Base-by-base conservation (phyloP, 2,888 invertebrate species). In the Deladenus siricidicola region DNA sequence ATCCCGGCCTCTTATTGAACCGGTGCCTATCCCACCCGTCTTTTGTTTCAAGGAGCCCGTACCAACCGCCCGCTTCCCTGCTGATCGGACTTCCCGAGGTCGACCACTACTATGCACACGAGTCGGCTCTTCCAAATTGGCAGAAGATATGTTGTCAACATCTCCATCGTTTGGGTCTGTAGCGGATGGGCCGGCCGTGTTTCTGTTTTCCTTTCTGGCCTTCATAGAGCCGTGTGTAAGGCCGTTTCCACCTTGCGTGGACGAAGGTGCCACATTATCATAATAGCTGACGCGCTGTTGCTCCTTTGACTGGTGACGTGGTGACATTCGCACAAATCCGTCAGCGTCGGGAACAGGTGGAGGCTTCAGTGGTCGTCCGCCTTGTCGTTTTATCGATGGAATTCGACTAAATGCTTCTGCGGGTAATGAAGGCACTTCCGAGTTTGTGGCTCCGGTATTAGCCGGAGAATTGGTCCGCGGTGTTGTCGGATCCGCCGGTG, bases 191-290 rank as follows among this genome's bases (percentile, higher is more conserved):
- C 29, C 19, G 21, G 26, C 47, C 28, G 21, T n/a, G 39, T 30
- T 42, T 43, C 30, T 10, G 58, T 54, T 10, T 19, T 24, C 26
- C 51, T 67, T 21, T 28, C 42, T n/a, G 39, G 19, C n/a, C 19
- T 30, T n/a, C 23, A 30, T 23, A 3, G n/a, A 34, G 3, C 19
- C 23, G 28, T 21, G 2, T 30, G 19, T 14, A 8, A 10, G 48
- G 19, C 28, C 19, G 10, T 17, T 6, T 4, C 19, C 23, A 34
- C n/a, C 3, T 30, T 24, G 50, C 19, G 21, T 8, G 23, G 64
- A 60, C 28, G 68, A 44, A n/a, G 63, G 30, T 3, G 63, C 45
- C 14, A 67, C 67, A 55, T 67, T 67, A 54, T 67, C 67, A 53
- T 67, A 67, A 26, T 55, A 58, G 28, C 56, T 53, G 6, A 53